Base-by-base conservation (phyloP, 2,113 vertebrate species). In the Atrichornis clamosus region DNA sequence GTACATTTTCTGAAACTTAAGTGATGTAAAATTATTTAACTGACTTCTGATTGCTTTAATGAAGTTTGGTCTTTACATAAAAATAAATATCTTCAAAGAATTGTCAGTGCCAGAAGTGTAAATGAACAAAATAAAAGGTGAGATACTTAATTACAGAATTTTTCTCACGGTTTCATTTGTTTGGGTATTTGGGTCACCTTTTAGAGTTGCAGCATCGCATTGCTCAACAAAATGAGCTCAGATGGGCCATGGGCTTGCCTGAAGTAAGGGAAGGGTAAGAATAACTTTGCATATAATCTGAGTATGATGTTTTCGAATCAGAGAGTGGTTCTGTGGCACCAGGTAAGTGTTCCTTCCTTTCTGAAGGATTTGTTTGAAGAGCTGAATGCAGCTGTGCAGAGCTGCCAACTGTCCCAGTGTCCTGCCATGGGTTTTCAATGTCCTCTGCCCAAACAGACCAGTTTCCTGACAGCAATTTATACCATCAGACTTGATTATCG, bases 91-190 rank as follows among this genome's bases (percentile, higher is more conserved):
- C 97, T 97, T 97, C 94, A 92, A 97, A 96, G 87, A 97, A 94
- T 94, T 97, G 97, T 98, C 96, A 97, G 97, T 98, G 97, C 92
- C 97, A 97, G 95, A 97, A 93, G 84, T 98, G 95, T 98, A 98
- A 97, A 98, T 96, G 93, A 96, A 98, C 97, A 94, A 97, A 98
- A 98, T 98, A 98, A 98, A 98, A 96, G 74, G 72, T 95, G 84
- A 96, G 84, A 95, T 82, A 96, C 89, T 96, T 96, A 91, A 97
- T 95, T 97, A 96, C 86, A 97, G 47, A 55, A 52, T 63, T 50
- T 65, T 80, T 90, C 60, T 89, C 49, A 32, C 50, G 8, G 23
- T 75, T 94, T 94, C 78, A 32, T 97, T 96, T 96, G 8, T 60
- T 56, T 9, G 2, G 16, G 44, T 67, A 24, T 55, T 78, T 0